Evolutionary conservation across 2,888 invertebrate species (phyloP), one percentile per base, ranked within the genome.

Genomic region (Ethmia dodecea): DNA sequence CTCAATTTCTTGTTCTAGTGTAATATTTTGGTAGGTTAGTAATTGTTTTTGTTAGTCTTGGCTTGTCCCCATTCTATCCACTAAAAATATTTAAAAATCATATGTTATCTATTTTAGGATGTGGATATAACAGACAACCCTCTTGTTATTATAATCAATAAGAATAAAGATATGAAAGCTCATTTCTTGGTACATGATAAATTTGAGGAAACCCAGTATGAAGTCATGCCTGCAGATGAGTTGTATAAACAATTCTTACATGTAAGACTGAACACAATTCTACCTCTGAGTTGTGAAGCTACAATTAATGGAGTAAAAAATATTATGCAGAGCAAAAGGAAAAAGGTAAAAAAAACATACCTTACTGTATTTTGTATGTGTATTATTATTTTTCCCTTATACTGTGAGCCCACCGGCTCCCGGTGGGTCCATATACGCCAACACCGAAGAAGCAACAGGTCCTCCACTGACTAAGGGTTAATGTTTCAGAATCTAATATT

Each of bases 41-140:
- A n/a, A n/a, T n/a, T n/a, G n/a, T n/a, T n/a, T n/a, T n/a, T n/a
- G n/a, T n/a, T n/a, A n/a, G n/a, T n/a, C n/a, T n/a, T n/a, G n/a
- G n/a, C n/a, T n/a, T n/a, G n/a, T n/a, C n/a, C n/a, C n/a, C n/a
- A n/a, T n/a, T n/a, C n/a, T n/a, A n/a, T n/a, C n/a, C n/a, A n/a
- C n/a, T n/a, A n/a, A n/a, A n/a, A n/a, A n/a, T n/a, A n/a, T n/a
- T n/a, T n/a, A n/a, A n/a, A n/a, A n/a, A n/a, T n/a, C n/a, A n/a
- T n/a, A n/a, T n/a, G n/a, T n/a, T n/a, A n/a, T n/a, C 16, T 26
- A 35, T 68, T 70, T 16, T 52, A 88, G 88, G 90, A 92, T 72
- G 91, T 94, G 37, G 92, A 93, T 63, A 92, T 94, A 53, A 94
- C 94, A 32, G 94, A 94, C 59, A 94, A 93, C 75, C 94, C 94